Evolutionary conservation across 2,797 vertebrate genomes (phyloP).

Genomic region (Neosilurus hyrtlii): DNA sequence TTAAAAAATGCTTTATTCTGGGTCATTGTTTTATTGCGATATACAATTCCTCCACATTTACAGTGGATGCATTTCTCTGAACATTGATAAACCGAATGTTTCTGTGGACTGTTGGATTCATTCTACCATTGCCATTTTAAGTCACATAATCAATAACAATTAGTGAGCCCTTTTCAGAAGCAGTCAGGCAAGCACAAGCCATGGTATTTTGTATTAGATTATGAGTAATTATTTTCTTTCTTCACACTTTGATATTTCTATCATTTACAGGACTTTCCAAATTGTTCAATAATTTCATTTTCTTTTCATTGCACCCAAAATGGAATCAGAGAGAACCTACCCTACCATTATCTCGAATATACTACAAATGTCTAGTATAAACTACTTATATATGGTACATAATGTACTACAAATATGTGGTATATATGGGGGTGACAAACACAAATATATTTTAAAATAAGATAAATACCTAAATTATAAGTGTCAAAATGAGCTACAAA

Average conservation of each 20-base stretch:
- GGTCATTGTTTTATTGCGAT: not conserved
- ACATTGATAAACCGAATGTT: not conserved
- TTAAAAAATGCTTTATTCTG: not conserved
- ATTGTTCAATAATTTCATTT: not conserved
- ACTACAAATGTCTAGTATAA: no score
- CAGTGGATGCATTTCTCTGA: not conserved
- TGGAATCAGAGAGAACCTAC: not conserved
- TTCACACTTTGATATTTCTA: not conserved
- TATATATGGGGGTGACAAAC: no score
- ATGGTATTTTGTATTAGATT: not conserved
- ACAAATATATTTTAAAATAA: no score
- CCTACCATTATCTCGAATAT: no score
- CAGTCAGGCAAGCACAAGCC: not conserved
- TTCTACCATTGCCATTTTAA: not conserved
- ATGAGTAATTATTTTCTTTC: not conserved
- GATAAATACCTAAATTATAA: no score
- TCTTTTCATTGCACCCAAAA: not conserved
- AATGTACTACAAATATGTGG: no score
- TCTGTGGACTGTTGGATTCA: not conserved
- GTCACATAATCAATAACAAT: not conserved
- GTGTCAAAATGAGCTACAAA: no score
- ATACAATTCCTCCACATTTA: not conserved
- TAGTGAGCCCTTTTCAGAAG: not conserved
- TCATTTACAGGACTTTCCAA: not conserved
- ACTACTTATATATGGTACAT: not conserved